A percentile compares a stretch with the other conserved stretches of the same genome.
Evolutionary conservation across 2,113 vertebrate genomes (phyloP).

Genomic region (Bombycilla garrulus): DNA sequence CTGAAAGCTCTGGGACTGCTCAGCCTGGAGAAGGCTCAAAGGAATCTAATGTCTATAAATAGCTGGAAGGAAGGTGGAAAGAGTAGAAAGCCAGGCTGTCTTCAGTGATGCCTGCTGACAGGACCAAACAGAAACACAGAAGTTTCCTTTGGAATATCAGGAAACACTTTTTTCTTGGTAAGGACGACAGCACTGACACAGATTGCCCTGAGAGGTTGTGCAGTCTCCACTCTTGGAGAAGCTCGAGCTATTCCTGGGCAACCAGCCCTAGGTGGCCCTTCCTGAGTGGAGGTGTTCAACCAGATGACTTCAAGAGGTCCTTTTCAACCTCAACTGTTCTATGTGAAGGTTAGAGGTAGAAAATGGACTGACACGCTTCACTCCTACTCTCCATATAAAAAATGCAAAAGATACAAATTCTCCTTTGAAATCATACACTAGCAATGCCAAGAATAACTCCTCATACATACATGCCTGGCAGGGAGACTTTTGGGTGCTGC

Average conservation of each 20-base stretch:
- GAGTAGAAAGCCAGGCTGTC: background rate
- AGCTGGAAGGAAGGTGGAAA: background rate
- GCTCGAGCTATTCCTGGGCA: background rate
- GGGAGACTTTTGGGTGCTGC: background rate
- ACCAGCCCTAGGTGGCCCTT: background rate
- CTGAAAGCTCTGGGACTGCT: background rate
- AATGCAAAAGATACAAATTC: background rate
- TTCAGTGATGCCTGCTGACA: background rate
- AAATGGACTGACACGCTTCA: background rate
- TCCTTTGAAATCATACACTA: background rate
- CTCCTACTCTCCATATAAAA: background rate
- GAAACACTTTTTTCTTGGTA: background rate
- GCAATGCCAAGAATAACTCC: background rate
- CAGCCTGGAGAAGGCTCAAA: background rate
- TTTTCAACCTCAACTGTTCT: background rate
- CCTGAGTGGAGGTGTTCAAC: background rate
- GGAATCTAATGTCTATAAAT: background rate
- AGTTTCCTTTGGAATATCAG: background rate
- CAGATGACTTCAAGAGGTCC: background rate
- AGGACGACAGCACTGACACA: background rate
- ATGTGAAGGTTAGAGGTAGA: background rate
- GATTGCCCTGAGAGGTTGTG: background rate
- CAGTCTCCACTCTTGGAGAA: background rate
- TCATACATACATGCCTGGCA: background rate
- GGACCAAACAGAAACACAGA: background rate